phyloP scores from a whole-genome alignment of 2,797 vertebrate genomes.

The Adrianichthys oophorus region DNA sequence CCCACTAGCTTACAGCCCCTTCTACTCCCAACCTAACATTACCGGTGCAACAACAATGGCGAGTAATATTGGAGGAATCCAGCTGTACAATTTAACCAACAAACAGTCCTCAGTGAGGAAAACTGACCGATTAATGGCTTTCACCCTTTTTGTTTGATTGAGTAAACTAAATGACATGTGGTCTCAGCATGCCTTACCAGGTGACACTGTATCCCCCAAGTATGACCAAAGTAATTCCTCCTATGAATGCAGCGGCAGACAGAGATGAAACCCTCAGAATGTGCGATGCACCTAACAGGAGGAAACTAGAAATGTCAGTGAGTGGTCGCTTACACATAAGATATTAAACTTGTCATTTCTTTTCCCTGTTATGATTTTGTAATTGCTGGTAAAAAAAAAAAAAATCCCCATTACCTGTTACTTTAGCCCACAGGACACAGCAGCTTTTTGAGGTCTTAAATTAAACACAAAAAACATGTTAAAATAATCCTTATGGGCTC shows the following conservation, averaged over 20 bases:
- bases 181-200: slow-evolving; percentile 44
- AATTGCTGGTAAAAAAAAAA: neutral
- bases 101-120: too few relatives aligned
- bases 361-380: neutral
- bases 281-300: slow-evolving; percentile 64
- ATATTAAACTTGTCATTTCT: neutral
- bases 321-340: neutral
- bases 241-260: slow-evolving; percentile 51
- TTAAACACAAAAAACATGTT: slow-evolving; percentile 16
- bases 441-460: slow-evolving; percentile 68
- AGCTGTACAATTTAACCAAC: too few relatives aligned
- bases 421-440: slow-evolving; percentile 80
- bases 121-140: too few relatives aligned
- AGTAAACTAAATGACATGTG: neutral
- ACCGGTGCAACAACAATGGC: too few relatives aligned
- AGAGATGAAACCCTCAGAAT: slow-evolving; percentile 61
- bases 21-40: too few relatives aligned
- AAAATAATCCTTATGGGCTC: too few relatives aligned
- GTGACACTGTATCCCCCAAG: slow-evolving; percentile 52
- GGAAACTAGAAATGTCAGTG: neutral
- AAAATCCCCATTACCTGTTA: slow-evolving; percentile 60
- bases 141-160: too few relatives aligned
- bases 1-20: too few relatives aligned
- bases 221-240: slow-evolving; percentile 44
- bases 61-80: too few relatives aligned